Evolutionary conservation across 1,140 invertebrate genomes (phyloP).

Genomic region (Sarcophaga peregrina): DNA sequence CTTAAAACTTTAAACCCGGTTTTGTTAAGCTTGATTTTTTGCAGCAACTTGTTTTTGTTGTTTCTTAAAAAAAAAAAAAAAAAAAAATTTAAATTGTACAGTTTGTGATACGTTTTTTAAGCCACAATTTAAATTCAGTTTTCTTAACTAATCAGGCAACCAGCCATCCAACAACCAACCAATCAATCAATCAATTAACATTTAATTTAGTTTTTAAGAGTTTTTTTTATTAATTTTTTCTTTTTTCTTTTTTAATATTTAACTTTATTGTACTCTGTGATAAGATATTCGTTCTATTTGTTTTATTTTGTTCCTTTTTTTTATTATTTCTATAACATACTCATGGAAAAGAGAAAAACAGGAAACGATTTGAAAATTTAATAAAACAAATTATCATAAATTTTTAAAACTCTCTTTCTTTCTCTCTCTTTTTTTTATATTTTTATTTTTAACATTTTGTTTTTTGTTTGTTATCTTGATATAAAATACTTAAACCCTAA

Average conservation of each 20-base stretch:
- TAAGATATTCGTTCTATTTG: not conserved
- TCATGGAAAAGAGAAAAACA: slow-evolving; percentile 13
- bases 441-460: not conserved
- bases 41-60: not conserved
- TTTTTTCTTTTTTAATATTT: slow-evolving; percentile 2
- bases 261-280: slow-evolving; percentile 26
- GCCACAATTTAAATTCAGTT: no score
- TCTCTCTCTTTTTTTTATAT: not conserved
- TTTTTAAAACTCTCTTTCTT: slow-evolving; percentile 16
- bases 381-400: slow-evolving; percentile 27
- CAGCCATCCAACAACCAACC: no score
- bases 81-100: not conserved
- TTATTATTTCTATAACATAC: slow-evolving; percentile 7
- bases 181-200: no score
- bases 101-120: no score
- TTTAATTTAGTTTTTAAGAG: no score
- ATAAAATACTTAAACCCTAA: no score
- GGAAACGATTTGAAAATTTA: slow-evolving; percentile 10
- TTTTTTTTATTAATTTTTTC: not conserved
- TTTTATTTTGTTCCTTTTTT: not conserved
- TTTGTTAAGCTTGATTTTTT: not conserved
- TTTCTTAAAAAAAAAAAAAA: no score
- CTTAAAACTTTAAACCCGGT: not conserved
- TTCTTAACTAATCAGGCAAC: no score
- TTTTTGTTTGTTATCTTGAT: not conserved